phyloP scores from a whole-genome alignment of 2,113 vertebrate species.

The Paramisgurnus dabryanus region DNA sequence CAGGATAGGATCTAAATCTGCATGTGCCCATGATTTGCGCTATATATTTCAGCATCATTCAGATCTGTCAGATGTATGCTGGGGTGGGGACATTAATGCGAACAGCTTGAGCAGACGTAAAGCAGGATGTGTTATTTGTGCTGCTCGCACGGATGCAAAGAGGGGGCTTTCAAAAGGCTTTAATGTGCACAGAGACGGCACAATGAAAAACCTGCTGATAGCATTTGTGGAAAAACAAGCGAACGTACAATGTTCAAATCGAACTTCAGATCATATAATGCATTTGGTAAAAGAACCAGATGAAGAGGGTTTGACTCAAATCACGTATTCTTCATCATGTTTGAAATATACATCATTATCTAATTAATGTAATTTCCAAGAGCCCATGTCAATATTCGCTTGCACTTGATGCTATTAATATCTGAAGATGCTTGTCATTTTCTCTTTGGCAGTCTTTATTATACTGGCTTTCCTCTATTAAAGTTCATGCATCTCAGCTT shows the following conservation, averaged over 20 bases:
- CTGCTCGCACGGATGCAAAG: constrained; percentile 41
- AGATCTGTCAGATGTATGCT: background rate
- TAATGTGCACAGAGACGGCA: constrained; percentile 30
- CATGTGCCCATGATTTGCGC: background rate
- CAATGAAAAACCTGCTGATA: constrained; percentile 40
- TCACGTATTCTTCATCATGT: too few species aligned
- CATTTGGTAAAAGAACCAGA: too few species aligned
- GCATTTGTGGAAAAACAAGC: constrained; percentile 36
- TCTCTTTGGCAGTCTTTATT: background rate
- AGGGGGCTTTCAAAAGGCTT: constrained; percentile 39
- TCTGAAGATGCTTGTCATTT: background rate
- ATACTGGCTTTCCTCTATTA: too few species aligned
- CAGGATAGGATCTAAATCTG: background rate
- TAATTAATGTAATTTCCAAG: background rate
- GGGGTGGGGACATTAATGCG: background rate
- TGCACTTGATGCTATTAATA: background rate
- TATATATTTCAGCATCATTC: background rate
- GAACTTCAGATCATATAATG: background rate
- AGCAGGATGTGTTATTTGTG: constrained; percentile 45
- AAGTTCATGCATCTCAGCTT: background rate
- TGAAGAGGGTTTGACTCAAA: too few species aligned
- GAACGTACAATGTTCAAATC: background rate
- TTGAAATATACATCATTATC: too few species aligned
- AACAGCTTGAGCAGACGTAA: constrained; percentile 52
- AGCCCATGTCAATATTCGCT: background rate